Evolutionary conservation across 2,113 vertebrate genomes (phyloP).

Genomic region (Varanus salvator): DNA sequence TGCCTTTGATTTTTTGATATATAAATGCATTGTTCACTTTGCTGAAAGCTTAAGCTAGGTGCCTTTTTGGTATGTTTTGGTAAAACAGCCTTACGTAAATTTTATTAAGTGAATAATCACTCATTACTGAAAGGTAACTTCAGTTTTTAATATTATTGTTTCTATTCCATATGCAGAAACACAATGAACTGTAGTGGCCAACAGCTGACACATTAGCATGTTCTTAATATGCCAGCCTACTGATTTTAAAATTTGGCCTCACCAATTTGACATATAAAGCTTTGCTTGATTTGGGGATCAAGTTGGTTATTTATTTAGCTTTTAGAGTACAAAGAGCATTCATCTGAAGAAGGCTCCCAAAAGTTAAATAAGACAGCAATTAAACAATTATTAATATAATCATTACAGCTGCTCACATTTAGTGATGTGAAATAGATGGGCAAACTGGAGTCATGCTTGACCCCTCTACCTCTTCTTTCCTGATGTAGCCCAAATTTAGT

Average conservation of each 20-base stretch:
- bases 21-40: not conserved
- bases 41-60: not conserved
- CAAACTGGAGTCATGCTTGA: not conserved
- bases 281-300: not conserved
- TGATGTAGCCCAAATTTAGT: not conserved
- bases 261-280: not conserved
- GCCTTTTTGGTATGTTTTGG: conserved; percentile 5
- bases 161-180: not conserved
- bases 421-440: not conserved
- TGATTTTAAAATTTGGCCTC: not conserved
- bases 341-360: not conserved
- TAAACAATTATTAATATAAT: not conserved
- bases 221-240: not conserved
- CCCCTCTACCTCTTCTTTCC: not conserved
- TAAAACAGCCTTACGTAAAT: not conserved
- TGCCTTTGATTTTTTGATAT: not conserved
- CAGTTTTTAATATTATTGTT: not conserved
- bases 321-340: not conserved
- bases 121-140: not conserved
- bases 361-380: not conserved
- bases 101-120: conserved; percentile 1
- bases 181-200: not conserved
- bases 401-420: not conserved
- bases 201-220: not conserved
- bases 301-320: not conserved